Evolutionary conservation across 1,140 invertebrate genomes (phyloP).

Genomic region (Pentalonia nigronervosa): DNA sequence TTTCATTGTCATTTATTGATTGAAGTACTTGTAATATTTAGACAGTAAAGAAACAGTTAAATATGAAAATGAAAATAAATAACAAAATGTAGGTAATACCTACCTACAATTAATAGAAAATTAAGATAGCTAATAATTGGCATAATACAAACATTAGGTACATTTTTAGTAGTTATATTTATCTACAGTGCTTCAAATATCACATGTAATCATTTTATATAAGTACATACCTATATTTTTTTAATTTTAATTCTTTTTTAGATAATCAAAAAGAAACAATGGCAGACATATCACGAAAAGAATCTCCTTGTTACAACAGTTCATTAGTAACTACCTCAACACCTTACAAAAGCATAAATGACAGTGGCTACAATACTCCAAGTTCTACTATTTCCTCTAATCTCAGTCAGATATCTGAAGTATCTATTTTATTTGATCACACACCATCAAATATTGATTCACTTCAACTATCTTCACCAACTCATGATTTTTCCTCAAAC

Average conservation of each 20-base stretch:
- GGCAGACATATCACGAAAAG: constrained; percentile 39
- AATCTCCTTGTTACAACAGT: constrained; percentile 19
- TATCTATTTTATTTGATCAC: constrained; percentile 24
- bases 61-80: neutral
- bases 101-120: neutral
- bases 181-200: neutral
- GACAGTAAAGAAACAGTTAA: neutral
- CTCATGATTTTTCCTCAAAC: neutral
- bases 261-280: constrained; percentile 29
- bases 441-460: neutral
- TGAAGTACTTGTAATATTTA: neutral
- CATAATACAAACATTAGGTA: neutral
- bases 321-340: constrained; percentile 49
- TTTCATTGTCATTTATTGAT: neutral
- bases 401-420: constrained; percentile 37
- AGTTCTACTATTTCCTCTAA: constrained; percentile 23
- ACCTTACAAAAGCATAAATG: constrained; percentile 57
- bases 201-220: neutral
- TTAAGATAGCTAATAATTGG: neutral
- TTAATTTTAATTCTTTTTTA: constrained; percentile 9
- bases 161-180: neutral
- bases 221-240: neutral
- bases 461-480: constrained; percentile 9
- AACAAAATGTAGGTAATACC: neutral
- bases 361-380: constrained; percentile 59